Evolutionary conservation across 2,888 invertebrate species (phyloP), one percentile per base, ranked within the genome.

Genomic region (Gonocerus acuteangulatus): DNA sequence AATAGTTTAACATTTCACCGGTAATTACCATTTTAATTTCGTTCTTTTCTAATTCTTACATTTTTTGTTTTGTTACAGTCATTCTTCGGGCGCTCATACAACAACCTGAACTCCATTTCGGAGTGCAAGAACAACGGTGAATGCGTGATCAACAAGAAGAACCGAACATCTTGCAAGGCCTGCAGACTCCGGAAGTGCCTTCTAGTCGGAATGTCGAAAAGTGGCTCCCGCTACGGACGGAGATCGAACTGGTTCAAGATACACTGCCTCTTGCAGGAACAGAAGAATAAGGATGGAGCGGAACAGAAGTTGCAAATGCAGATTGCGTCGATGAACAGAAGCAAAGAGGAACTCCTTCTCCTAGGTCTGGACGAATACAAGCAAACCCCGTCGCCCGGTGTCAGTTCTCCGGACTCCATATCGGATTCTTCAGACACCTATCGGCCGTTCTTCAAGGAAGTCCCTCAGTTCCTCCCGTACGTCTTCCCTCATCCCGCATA

Each of bases 191-290:
- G 89, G 67, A 92, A 92, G 75, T 93, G 93, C 70, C 79, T 92
- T 13, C 74, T 86, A 66, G 92, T 91, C 44, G 92, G 92, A 60
- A 93, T 93, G 92, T 90, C 90, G 18, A 92, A 93, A 74, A 89
- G 89, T 58, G 91, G 92, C 11, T 92, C 92, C 1, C 81, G 92
- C 57, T 93, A 92, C 73, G 92, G 92, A 0, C 79, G 92, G 27
- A 80, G 92, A 54, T 91, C 91, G 51, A 93, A 93, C 76, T 93
- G 92, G 91, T 93, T 93, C 79, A 93, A 93, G 76, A 92, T 92
- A 68, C 91, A 92, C 73, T 92, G 92, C 71, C 79, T 91, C 2
- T 80, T 91, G 1, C 89, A 91, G 74, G 89, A 90, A 71, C 72
- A 73, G 16, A 73, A 62, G 32, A 60, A 65, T 44, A 65, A 66